Base-by-base conservation (phyloP, 1,140 invertebrate genomes). In the Anagrus nilaparvatae region DNA sequence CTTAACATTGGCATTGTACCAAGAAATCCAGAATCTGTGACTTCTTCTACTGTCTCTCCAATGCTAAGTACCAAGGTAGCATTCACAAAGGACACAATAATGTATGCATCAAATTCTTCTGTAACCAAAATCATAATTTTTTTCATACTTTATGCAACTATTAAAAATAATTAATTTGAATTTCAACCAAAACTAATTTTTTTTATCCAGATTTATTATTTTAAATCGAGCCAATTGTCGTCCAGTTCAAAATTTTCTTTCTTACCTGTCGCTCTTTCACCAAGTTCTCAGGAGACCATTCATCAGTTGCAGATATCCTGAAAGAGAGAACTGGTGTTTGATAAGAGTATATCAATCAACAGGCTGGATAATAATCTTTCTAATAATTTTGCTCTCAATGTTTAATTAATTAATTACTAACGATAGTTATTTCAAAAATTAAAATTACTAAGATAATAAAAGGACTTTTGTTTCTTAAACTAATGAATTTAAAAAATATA, bases 71-170 rank as follows among this genome's bases (percentile, higher is more conserved):
- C 96, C 49, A 99, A 76, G 19, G 97, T 99, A 44, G 97, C 97
- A 71, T 99, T 99, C 27, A 97, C 87, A 81, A 99, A 99, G 30
- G 96, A 99, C 48, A 99, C 97, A 65, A 99, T 95, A 74, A 99
- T 99, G 73, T 99, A 99, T 30, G 96, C 90, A 81, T 99, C 97
- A 78, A 78, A 98, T 63, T 94, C 87, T 73, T 97, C 93, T 95
- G 79, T 47, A 85, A 84, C 67, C 72, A 70, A 75, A 70, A 75
- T 67, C 63, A 69, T 59, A 58, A 52, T 51, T 43, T 30, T 32
- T 32, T 16, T 36, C 8, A 40, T 20, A 37, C 44, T n/a, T n/a
- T n/a, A n/a, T n/a, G n/a, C n/a, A n/a, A n/a, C n/a, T n/a, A 16
- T 27, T 20, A 39, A n/a, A 10, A 14, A 25, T 25, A 5, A 25